Base-by-base conservation (phyloP, 1,140 invertebrate species). In the Neuroterus valhalla region DNA sequence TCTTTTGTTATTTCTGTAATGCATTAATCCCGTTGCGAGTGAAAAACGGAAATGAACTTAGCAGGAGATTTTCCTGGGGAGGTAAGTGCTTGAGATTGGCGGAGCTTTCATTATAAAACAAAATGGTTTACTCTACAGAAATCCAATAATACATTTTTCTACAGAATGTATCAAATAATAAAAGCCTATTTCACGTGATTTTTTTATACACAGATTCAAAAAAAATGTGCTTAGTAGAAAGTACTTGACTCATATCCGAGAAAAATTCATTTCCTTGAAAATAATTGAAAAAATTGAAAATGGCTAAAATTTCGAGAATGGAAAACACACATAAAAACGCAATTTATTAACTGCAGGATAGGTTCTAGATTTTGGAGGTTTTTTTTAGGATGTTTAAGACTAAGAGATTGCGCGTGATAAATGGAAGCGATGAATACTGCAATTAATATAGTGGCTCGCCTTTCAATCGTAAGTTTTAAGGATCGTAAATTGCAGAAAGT, bases 401-500 rank as follows among this genome's bases (percentile, higher is more conserved):
- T 52, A 52, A 52, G 12, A 11, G 50, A 52, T 52, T 52, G 50
- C 23, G 50, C 5, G 45, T 71, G 62, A 68, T 74, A 70, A 78
- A 75, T 75, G 72, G 44, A 55, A 46, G 67, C n/a, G 70, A 72
- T 78, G 73, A 78, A 78, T 78, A 78, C 70, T 23, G 68, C 68
- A 75, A 78, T 78, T 78, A 78, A 78, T 75, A 72, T 55, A 45
- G 19, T 68, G 46, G 50, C 52, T 62, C 70, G 69, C 62, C 45
- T 70, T 50, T 70, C 67, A 45, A 44, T 69, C 50, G 70, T 38
- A 73, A 75, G 55, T 38, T 76, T 70, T 45, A 15, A 44, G n/a
- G 71, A 77, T 78, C 72, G 43, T 78, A 75, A 78, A 75, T 75
- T 67, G 70, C 71, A 19, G 10, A 77, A 55, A 71, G 38, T 70